Evolutionary conservation across 2,113 vertebrate species (phyloP).

Genomic region (Siniperca knerii): DNA sequence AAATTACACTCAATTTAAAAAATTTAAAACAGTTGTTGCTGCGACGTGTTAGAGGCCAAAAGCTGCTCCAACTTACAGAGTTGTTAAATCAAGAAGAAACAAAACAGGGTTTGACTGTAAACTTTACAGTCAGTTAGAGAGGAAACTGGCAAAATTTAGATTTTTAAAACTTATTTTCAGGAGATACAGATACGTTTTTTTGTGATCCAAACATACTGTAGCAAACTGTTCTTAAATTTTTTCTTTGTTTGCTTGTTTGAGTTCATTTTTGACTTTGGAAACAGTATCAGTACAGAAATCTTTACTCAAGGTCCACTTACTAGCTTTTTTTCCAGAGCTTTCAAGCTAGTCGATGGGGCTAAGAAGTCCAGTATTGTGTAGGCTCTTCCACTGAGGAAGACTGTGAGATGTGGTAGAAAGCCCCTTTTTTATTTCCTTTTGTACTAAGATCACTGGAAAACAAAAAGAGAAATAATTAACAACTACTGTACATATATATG

Average conservation of each 20-base stretch:
- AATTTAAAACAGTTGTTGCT: background rate
- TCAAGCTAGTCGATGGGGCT: background rate
- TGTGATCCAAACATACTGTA: background rate
- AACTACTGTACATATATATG: no score
- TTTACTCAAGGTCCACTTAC: no score
- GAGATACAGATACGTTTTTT: no score
- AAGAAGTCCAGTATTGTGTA: background rate
- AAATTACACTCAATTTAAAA: background rate
- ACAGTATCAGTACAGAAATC: no score
- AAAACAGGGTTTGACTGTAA: background rate
- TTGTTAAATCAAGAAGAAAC: background rate
- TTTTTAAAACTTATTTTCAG: background rate
- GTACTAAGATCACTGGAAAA: no score
- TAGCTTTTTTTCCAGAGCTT: background rate
- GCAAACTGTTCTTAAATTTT: background rate
- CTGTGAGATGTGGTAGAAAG: background rate
- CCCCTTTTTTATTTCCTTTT: no score
- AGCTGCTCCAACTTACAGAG: background rate
- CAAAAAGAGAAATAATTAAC: no score
- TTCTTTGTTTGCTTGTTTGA: background rate
- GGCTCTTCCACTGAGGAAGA: background rate
- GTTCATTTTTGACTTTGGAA: no score
- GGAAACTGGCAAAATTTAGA: background rate
- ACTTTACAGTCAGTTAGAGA: background rate
- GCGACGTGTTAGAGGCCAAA: background rate